A percentile compares a stretch with the other conserved stretches of the same genome.
Evolutionary conservation across 1,140 invertebrate species (phyloP).

Genomic region (Phocides pigmalion): DNA sequence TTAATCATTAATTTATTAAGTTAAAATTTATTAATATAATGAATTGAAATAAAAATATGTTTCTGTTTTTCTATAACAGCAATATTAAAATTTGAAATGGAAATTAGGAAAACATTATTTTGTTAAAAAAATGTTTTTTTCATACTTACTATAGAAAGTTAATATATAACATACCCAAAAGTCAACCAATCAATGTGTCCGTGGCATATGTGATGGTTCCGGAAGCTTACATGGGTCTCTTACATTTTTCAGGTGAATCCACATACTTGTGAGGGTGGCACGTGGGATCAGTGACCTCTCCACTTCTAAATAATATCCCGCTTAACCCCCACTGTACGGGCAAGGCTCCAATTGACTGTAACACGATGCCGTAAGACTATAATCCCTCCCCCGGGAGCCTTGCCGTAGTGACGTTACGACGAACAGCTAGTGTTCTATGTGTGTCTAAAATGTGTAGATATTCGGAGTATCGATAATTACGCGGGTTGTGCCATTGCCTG

Average conservation of each 20-base stretch:
- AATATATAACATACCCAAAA: slow-evolving; percentile 10
- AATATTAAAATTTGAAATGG: too few relatives aligned
- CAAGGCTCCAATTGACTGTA: slow-evolving; percentile 53
- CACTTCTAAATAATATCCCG: slow-evolving; percentile 59
- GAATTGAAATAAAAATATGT: too few relatives aligned
- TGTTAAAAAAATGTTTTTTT: too few relatives aligned
- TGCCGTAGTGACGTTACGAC: slow-evolving; percentile 61
- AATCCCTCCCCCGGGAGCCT: slow-evolving; percentile 48
- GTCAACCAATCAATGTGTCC: slow-evolving; percentile 23
- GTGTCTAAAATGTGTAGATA: slow-evolving; percentile 73
- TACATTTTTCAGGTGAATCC: slow-evolving; percentile 82
- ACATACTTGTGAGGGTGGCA: slow-evolving; percentile 82
- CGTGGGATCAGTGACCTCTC: slow-evolving; percentile 55
- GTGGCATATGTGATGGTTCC: slow-evolving; percentile 50
- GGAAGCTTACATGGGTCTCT: slow-evolving; percentile 67
- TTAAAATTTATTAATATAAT: too few relatives aligned
- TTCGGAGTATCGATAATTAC: slow-evolving; percentile 45
- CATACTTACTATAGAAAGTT: background rate
- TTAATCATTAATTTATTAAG: background rate
- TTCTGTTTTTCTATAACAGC: too few relatives aligned
- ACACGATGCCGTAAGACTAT: slow-evolving; percentile 61
- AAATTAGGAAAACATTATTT: too few relatives aligned
- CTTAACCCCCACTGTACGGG: slow-evolving; percentile 55
- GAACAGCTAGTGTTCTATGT: slow-evolving; percentile 71
- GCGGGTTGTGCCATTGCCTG: slow-evolving; percentile 67